Evolutionary conservation across 2,113 vertebrate species (phyloP).

Genomic region (Chauna torquata): DNA sequence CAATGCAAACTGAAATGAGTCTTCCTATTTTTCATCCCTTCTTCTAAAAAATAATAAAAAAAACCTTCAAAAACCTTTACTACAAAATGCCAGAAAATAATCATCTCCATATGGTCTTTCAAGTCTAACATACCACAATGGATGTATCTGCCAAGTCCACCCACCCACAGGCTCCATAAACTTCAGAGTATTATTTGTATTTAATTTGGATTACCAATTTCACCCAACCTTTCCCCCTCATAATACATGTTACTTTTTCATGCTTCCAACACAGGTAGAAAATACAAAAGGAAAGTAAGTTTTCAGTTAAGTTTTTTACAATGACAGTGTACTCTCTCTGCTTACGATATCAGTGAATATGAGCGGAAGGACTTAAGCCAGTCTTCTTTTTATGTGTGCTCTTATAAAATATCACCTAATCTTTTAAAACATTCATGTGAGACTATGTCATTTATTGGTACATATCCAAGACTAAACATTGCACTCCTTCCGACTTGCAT

Average conservation of each 20-base stretch:
- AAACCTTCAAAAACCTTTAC: conserved; percentile 53
- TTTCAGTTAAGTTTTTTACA: not conserved
- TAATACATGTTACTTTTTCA: not conserved
- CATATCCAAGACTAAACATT: not conserved
- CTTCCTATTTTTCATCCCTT: conserved; percentile 23
- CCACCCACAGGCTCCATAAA: conserved; percentile 64
- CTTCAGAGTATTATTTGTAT: conserved; percentile 46
- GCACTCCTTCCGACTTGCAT: not conserved
- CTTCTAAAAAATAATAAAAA: not conserved
- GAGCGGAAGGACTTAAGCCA: not conserved
- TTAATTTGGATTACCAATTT: conserved; percentile 63
- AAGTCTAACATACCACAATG: conserved; percentile 56
- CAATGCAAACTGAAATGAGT: conserved; percentile 10
- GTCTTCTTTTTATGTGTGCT: not conserved
- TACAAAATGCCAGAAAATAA: conserved; percentile 69
- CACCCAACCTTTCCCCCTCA: conserved; percentile 46
- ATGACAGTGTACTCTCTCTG: not conserved
- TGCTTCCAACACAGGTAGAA: conserved; percentile 2
- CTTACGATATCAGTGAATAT: not conserved
- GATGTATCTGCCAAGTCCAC: conserved; percentile 51
- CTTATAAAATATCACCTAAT: conserved; percentile 17
- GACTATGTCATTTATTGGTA: conserved; percentile 33
- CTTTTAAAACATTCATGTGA: conserved; percentile 28
- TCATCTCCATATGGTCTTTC: conserved; percentile 68
- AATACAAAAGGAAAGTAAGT: not conserved